Conservation (phyloP, 1,140 invertebrate genomes). For the Chelonus insularis region DNA sequence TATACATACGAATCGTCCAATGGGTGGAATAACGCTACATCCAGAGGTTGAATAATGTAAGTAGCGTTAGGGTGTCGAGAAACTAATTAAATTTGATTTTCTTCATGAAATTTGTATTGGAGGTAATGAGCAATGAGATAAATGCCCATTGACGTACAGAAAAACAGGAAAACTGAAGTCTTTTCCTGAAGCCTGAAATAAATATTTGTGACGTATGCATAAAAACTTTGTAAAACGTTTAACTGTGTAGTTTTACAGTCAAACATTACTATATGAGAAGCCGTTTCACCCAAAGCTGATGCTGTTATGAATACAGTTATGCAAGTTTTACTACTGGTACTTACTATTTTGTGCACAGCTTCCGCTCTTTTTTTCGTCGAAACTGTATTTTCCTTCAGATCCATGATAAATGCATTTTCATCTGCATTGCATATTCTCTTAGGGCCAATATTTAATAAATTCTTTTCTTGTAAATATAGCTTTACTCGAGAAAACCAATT, state of each 20-base stretch:
- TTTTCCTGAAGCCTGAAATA: slow-evolving; percentile 40
- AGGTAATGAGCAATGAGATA: slow-evolving; percentile 40
- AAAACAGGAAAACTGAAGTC: slow-evolving; percentile 41
- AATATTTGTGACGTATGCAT: slow-evolving; percentile 41
- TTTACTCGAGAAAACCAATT: slow-evolving; percentile 36
- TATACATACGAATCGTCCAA: slow-evolving; percentile 42
- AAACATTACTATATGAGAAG: slow-evolving; percentile 41
- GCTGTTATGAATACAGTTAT: slow-evolving; percentile 42
- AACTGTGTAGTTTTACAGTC: slow-evolving; percentile 34
- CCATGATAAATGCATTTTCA: slow-evolving; percentile 45
- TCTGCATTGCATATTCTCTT: slow-evolving; percentile 44
- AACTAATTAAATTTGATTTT: slow-evolving; percentile 43
- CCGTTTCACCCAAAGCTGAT: slow-evolving; percentile 36
- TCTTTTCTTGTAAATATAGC: slow-evolving; percentile 31
- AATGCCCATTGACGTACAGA: slow-evolving; percentile 45
- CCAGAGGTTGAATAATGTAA: slow-evolving; percentile 47
- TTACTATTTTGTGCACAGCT: slow-evolving; percentile 43
- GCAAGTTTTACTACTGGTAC: slow-evolving; percentile 38
- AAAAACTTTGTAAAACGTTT: slow-evolving; percentile 36
- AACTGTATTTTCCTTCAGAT: slow-evolving; percentile 41
- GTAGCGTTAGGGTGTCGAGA: slow-evolving; percentile 48
- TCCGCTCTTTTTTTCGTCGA: slow-evolving; percentile 41
- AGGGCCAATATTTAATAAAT: slow-evolving; percentile 33
- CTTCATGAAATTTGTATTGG: slow-evolving; percentile 38
- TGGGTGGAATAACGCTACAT: slow-evolving; percentile 45